Evolutionary conservation across 2,113 vertebrate species (phyloP), one percentile per base, ranked within the genome.

Genomic region (Oryzias curvinotus): DNA sequence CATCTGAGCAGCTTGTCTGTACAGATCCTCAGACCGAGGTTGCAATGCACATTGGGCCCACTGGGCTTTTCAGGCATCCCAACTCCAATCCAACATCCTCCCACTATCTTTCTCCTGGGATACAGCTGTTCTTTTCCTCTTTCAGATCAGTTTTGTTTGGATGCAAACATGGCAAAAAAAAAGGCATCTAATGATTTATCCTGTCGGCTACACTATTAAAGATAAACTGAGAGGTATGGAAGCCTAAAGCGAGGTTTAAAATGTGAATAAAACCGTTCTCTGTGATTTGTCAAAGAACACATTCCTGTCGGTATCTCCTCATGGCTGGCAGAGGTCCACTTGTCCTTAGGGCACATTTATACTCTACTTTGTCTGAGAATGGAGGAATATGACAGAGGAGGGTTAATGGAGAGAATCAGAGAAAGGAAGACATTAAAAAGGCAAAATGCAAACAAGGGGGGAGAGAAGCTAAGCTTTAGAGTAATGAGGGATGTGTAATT

Each of bases 301-400:
- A 77, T 85, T 88, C 78, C 65, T 73, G 73, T 42, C 73, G 84
- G 63, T 66, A 76, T 79, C 77, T 69, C 71, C 58, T 84, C 75
- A 76, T 68, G 57, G 58, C 68, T 90, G 87, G 81, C 85, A 85
- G 67, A 82, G 70, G 64, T 88, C 84, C 85, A 80, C 86, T 71
- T 82, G 78, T 80, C 78, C 82, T 66, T 57, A n/a, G 56, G 69
- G 70, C 62, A 81, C 81, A 90, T 89, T 90, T 84, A 87, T 67
- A 62, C 55, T 45, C 36, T 54, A 52, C 63, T 55, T 65, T 56
- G 58, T 68, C 70, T 62, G 64, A 65, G 44, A 55, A 57, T 74
- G 48, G 62, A 52, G 61, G 71, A 70, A 44, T 66, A 50, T 57
- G 62, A 64, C 57, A 30, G 19, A 18, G 26, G 14, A 14, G 36